Conservation (phyloP, 2,888 invertebrate species). For the Eupithecia vulgata region DNA sequence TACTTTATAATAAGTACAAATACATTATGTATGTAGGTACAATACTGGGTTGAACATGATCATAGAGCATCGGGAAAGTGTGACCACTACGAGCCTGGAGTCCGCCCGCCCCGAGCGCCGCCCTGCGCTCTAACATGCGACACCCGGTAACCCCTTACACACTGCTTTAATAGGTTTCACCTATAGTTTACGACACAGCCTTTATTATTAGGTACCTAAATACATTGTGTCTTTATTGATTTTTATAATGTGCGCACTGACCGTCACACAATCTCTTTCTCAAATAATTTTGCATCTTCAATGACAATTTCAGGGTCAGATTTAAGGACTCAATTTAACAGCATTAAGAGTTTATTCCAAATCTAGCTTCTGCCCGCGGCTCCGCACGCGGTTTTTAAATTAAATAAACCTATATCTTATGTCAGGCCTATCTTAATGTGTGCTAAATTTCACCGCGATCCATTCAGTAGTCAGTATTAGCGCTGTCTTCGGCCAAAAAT, state of each 20-base stretch:
- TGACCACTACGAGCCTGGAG: conserved; percentile 30
- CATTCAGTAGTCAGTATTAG: too few relatives aligned
- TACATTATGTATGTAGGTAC: conserved; percentile 58
- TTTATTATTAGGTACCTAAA: conserved; percentile 61
- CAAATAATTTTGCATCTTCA: conserved; percentile 27
- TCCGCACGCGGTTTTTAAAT: too few relatives aligned
- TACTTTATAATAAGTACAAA: conserved; percentile 78
- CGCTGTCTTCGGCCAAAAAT: too few relatives aligned
- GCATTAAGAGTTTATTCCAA: too few relatives aligned
- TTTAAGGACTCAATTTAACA: conserved; percentile 4
- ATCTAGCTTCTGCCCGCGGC: too few relatives aligned
- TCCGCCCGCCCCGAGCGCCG: conserved; percentile 24
- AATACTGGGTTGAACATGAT: conserved; percentile 49
- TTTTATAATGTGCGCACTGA: conserved; percentile 44
- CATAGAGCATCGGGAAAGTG: conserved; percentile 35
- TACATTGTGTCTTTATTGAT: conserved; percentile 50
- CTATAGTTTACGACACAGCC: conserved; percentile 71
- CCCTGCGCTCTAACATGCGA: conserved; percentile 28
- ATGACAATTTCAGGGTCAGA: conserved; percentile 7
- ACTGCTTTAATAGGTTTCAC: conserved; percentile 59
- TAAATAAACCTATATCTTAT: too few relatives aligned
- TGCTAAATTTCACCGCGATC: too few relatives aligned
- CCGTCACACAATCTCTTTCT: conserved; percentile 34
- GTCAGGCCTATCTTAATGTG: too few relatives aligned
- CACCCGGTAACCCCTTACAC: conserved; percentile 43